These are phyloP conservation scores for Oxycera nigricornis DNA, from an alignment of 2,888 invertebrate genomes.

Conservation along the genomic window DNA sequence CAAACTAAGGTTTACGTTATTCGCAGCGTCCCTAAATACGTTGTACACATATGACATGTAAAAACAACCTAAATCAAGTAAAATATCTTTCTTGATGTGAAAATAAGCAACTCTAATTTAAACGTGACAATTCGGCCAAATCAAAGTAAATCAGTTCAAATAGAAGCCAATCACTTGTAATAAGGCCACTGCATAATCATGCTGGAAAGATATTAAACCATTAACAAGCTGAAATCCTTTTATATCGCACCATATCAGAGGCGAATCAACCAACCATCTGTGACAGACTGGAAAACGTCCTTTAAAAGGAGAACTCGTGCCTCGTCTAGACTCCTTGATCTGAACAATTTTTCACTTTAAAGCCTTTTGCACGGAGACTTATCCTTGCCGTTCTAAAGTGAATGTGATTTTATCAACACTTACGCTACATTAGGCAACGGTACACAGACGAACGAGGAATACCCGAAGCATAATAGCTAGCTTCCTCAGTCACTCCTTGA, in stretches of 20 bases:
- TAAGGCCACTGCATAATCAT: too few species aligned
- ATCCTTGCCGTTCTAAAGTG: constrained; percentile 27
- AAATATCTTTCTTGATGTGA: too few species aligned
- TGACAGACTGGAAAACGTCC: background rate
- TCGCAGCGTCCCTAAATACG: too few species aligned
- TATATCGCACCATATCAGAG: background rate
- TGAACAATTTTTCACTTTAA: constrained; percentile 36
- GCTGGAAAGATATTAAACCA: too few species aligned
- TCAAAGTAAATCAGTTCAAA: too few species aligned
- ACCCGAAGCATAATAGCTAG: background rate
- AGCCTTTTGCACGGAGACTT: background rate
- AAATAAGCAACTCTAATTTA: too few species aligned
- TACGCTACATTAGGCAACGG: constrained; percentile 38
- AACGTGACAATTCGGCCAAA: too few species aligned
- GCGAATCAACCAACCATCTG: background rate
- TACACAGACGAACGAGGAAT: background rate
- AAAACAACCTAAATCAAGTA: too few species aligned
- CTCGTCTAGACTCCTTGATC: constrained; percentile 32
- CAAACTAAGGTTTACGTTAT: too few species aligned
- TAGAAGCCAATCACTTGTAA: too few species aligned
- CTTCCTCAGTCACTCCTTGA: background rate
- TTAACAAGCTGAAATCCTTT: too few species aligned
- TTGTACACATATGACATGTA: too few species aligned
- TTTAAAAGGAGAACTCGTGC: background rate
- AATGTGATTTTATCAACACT: constrained; percentile 38